phyloP scores from a whole-genome alignment of 2,113 vertebrate species.

The Neogobius melanostomus region DNA sequence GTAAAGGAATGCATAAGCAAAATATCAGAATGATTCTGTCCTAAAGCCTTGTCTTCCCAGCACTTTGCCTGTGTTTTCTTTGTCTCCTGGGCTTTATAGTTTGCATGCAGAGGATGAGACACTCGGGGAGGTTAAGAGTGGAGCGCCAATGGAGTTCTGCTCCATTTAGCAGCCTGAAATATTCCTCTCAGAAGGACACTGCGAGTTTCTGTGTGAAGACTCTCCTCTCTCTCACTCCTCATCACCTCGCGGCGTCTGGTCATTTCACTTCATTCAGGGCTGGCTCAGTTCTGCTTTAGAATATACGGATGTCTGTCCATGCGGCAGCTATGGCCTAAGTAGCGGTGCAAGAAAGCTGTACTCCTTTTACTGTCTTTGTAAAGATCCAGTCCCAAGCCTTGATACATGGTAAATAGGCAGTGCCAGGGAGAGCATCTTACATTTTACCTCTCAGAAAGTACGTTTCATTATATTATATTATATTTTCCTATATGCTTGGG shows the following conservation, averaged over 20 bases:
- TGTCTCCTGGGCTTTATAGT: slow-evolving; percentile 66
- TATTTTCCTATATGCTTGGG: too few relatives aligned
- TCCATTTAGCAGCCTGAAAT: slow-evolving; percentile 76
- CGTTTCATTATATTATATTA: too few relatives aligned
- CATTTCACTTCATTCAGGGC: slow-evolving; percentile 67
- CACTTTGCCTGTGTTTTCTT: slow-evolving; percentile 47
- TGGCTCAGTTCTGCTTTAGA: slow-evolving; percentile 64
- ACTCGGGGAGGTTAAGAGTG: slow-evolving; percentile 68
- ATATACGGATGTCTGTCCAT: slow-evolving; percentile 60
- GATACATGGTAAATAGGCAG: too few relatives aligned
- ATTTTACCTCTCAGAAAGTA: too few relatives aligned
- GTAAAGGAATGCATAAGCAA: slow-evolving; percentile 40
- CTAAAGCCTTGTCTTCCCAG: slow-evolving; percentile 39
- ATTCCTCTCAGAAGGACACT: slow-evolving; percentile 71
- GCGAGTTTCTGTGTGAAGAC: slow-evolving; percentile 56
- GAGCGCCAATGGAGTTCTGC: slow-evolving; percentile 76
- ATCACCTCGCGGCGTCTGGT: slow-evolving; percentile 63
- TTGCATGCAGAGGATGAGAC: slow-evolving; percentile 72
- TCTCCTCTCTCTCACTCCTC: slow-evolving; percentile 56
- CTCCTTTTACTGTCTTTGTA: neutral
- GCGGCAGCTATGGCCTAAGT: slow-evolving; percentile 35
- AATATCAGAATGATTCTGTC: slow-evolving; percentile 41
- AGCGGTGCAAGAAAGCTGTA: neutral
- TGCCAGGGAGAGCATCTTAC: too few relatives aligned
- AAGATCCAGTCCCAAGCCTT: too few relatives aligned